These are phyloP conservation scores for Drosophila saltans DNA, from an alignment of 1,140 invertebrate species.

Conservation along the genomic window DNA sequence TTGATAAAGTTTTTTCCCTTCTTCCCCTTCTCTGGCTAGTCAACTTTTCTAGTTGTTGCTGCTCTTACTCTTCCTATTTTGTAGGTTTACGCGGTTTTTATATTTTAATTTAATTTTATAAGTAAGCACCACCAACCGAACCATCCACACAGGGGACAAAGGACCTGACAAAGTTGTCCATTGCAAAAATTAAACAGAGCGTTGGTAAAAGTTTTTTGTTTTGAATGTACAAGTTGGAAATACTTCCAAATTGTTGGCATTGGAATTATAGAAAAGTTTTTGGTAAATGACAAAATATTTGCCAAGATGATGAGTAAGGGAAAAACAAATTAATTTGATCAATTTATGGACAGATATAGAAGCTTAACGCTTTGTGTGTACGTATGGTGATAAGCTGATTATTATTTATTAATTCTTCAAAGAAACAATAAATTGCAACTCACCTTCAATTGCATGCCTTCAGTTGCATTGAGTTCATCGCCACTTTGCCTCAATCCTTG, in stretches of 20 bases:
- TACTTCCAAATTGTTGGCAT: constrained; percentile 64
- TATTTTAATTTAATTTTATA: constrained; percentile 82
- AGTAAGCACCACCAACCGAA: constrained; percentile 43
- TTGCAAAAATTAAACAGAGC: constrained; percentile 70
- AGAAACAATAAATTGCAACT: constrained; percentile 36
- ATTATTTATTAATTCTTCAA: background rate
- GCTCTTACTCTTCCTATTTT: constrained; percentile 56
- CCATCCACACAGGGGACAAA: background rate
- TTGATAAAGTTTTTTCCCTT: constrained; percentile 69
- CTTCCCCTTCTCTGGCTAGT: background rate
- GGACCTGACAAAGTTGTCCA: constrained; percentile 51
- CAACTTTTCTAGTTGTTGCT: constrained; percentile 37
- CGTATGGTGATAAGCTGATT: background rate
- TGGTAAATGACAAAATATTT: constrained; percentile 9
- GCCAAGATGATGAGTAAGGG: background rate
- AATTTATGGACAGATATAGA: too few relatives aligned
- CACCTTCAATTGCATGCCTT: constrained; percentile 83
- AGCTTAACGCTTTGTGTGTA: too few relatives aligned
- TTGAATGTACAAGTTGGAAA: constrained; percentile 48
- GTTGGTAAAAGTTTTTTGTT: constrained; percentile 55
- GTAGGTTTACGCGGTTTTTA: constrained; percentile 77
- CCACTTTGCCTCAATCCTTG: constrained; percentile 74
- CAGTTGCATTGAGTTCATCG: constrained; percentile 75
- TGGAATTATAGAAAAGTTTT: constrained; percentile 55
- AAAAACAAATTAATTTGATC: background rate